phyloP scores from a whole-genome alignment of 2,888 invertebrate species.

The Phrixothrix hirtus region DNA sequence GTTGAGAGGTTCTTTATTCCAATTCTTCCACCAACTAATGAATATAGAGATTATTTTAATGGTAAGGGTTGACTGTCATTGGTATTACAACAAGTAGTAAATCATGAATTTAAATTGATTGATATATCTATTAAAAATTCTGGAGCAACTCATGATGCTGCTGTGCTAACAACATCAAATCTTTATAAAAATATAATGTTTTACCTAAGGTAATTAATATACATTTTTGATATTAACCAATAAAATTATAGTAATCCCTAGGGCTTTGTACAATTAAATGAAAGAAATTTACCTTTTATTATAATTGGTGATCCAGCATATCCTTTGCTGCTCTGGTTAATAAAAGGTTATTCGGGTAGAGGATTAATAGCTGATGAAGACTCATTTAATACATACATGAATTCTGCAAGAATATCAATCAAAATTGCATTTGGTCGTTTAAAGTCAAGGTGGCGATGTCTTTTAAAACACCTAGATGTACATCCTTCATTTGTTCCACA shows the following conservation, averaged over 20 bases:
- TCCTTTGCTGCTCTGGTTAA: background rate
- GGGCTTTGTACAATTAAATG: background rate
- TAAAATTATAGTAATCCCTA: too few species aligned
- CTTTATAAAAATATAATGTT: background rate
- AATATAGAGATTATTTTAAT: slow-evolving; percentile 35
- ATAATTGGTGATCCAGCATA: background rate
- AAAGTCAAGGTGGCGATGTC: too few species aligned
- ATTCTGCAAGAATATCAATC: background rate
- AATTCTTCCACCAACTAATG: slow-evolving; percentile 30
- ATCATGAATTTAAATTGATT: slow-evolving; percentile 29
- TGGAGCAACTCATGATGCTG: slow-evolving; percentile 21
- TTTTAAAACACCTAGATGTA: background rate
- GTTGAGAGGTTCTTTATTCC: slow-evolving; percentile 39
- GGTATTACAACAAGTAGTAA: slow-evolving; percentile 35
- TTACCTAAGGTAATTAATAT: too few species aligned
- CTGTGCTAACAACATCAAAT: background rate
- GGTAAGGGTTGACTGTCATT: slow-evolving; percentile 36
- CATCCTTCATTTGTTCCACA: background rate
- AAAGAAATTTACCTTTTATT: background rate
- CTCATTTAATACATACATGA: slow-evolving; percentile 1
- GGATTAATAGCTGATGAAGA: background rate
- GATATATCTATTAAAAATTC: slow-evolving; percentile 24
- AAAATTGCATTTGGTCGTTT: too few species aligned
- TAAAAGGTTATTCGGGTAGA: too few species aligned
- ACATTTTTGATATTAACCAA: too few species aligned